Evolutionary conservation across 2,888 invertebrate genomes (phyloP).

Genomic region (Lordiphosa andalusiaca): DNA sequence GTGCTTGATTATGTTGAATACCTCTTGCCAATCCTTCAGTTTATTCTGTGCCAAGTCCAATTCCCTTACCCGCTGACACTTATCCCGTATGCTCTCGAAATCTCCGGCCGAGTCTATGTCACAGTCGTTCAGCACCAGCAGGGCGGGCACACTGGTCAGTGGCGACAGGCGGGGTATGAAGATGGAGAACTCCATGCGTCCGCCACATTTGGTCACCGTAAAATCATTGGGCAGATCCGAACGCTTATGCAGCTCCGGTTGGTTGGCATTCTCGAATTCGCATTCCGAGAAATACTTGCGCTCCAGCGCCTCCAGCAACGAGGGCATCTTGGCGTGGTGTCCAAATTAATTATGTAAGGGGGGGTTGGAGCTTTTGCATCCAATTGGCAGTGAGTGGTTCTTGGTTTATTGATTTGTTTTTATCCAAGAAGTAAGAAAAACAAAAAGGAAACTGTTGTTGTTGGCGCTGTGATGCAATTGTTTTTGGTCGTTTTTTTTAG

Average conservation of each 20-base stretch:
- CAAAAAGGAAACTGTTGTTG: slow-evolving; percentile 17
- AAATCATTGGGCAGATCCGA: slow-evolving; percentile 64
- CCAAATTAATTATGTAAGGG: slow-evolving; percentile 8
- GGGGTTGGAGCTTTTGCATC: slow-evolving; percentile 1
- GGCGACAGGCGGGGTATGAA: slow-evolving; percentile 92
- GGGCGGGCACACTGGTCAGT: slow-evolving; percentile 87
- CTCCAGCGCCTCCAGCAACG: slow-evolving; percentile 93
- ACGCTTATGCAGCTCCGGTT: slow-evolving; percentile 76
- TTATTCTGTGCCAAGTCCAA: slow-evolving; percentile 96
- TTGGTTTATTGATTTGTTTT: slow-evolving; percentile 1
- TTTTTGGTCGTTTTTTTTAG: slow-evolving; percentile 12
- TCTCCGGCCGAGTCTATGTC: slow-evolving; percentile 94
- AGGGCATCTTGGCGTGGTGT: slow-evolving; percentile 85
- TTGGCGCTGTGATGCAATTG: slow-evolving; percentile 58
- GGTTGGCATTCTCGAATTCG: slow-evolving; percentile 83
- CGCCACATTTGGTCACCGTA: slow-evolving; percentile 66
- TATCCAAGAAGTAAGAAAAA: no score
- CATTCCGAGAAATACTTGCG: slow-evolving; percentile 85
- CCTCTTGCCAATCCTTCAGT: slow-evolving; percentile 93
- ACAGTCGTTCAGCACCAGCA: slow-evolving; percentile 94
- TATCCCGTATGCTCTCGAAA: slow-evolving; percentile 88
- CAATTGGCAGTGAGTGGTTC: background rate
- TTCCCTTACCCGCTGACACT: slow-evolving; percentile 94
- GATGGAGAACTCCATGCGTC: slow-evolving; percentile 85
- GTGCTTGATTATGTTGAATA: slow-evolving; percentile 91